These are phyloP conservation scores for Nematopogon swammerdamellus DNA, from an alignment of 2,888 invertebrate genomes.

Conservation along the genomic window DNA sequence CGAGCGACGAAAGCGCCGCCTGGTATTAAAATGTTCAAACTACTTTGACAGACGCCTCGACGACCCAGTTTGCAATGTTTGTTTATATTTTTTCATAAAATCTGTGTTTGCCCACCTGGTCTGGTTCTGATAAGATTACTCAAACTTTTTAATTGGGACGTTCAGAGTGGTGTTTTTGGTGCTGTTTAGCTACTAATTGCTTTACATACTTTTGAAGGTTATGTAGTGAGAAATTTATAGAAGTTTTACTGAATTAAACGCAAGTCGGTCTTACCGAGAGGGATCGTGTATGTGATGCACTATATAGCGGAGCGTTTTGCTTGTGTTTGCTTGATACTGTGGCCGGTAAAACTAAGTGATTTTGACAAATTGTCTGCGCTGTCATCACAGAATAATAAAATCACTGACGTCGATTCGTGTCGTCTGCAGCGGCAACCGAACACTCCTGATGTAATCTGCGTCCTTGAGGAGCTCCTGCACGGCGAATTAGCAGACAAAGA, in stretches of 20 bases:
- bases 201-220: background rate
- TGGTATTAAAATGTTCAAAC: background rate
- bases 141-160: too few relatives aligned
- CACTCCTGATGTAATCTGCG: background rate
- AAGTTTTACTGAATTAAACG: background rate
- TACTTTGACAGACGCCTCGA: background rate
- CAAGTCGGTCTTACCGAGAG: too few relatives aligned
- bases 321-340: background rate
- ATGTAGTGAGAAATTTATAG: background rate
- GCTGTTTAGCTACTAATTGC: background rate
- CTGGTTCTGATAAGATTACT: too few relatives aligned
- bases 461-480: background rate
- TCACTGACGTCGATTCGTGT: background rate
- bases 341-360: too few relatives aligned
- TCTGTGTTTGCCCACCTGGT: background rate
- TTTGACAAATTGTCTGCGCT: background rate
- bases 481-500: background rate
- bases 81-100: background rate
- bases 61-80: background rate
- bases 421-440: background rate
- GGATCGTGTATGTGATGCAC: background rate
- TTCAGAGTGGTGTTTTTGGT: background rate
- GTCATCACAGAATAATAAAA: too few relatives aligned
- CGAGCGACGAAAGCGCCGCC: background rate
- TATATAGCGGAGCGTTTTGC: background rate